Conservation (phyloP, 2,888 invertebrate species). For the Geophilus truncorum region DNA sequence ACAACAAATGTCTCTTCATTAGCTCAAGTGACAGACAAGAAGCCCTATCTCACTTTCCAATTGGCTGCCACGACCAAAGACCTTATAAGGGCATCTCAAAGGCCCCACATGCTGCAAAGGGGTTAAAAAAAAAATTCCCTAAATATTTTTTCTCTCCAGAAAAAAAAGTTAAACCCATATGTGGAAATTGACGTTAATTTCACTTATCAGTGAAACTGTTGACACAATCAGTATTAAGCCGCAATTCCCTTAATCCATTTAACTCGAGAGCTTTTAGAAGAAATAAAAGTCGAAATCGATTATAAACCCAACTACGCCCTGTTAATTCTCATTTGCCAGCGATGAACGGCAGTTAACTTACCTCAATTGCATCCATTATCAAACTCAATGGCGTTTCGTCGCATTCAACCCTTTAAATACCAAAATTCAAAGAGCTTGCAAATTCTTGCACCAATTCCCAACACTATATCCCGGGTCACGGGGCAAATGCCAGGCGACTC, state of each 20-base stretch:
- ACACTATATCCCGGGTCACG: background rate
- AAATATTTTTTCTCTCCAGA: background rate
- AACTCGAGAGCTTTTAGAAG: no score
- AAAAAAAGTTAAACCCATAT: background rate
- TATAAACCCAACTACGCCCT: no score
- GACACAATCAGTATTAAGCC: background rate
- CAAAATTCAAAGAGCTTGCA: background rate
- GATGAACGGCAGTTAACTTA: background rate
- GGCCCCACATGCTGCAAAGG: background rate
- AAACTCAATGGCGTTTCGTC: background rate
- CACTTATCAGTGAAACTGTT: background rate
- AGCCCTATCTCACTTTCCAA: background rate
- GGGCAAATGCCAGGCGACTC: background rate
- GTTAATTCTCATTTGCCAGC: background rate
- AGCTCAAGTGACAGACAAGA: conserved; percentile 24
- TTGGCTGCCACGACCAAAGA: background rate
- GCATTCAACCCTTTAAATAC: conserved; percentile 14
- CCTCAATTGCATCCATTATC: background rate
- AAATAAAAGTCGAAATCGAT: no score
- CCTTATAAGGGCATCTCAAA: background rate
- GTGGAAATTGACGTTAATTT: background rate
- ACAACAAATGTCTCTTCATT: conserved; percentile 27
- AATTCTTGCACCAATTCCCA: background rate
- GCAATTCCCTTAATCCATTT: no score
- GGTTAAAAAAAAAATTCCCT: background rate